Base-by-base conservation (phyloP, 2,888 invertebrate genomes). In the Pimpla rufipes region DNA sequence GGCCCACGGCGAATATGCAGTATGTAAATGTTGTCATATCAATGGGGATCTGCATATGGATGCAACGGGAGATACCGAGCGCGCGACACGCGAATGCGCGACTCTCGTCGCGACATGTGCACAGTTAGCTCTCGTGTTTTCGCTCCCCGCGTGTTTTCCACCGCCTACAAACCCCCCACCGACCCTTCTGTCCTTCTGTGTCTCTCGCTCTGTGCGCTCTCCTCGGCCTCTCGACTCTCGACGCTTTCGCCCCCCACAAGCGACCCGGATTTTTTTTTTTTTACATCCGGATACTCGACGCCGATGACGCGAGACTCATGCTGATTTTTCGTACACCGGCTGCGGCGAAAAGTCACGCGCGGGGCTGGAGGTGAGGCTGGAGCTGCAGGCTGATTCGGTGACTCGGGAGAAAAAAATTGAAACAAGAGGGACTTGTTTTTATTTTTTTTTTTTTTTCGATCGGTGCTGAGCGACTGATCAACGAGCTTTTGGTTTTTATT, bases 11-110 rank as follows among this genome's bases (percentile, higher is more conserved):
- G 92, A 92, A 92, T 93, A 93, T 93, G 92, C 93, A 93, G 92
- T 93, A 92, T 93, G 93, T 93, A 93, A 93, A 93, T 93, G 92
- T 93, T 93, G 93, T 93, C 93, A 93, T 93, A 93, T 93, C 92
- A 91, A 91, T 91, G 90, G 89, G 91, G 91, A 93, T 93, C 93
- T 93, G 92, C 93, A 93, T 93, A 93, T 93, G 93, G 93, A 93
- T 93, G 92, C 92, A 90, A 79, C 73, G 84, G 87, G 88, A 90
- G 89, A 90, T 90, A 29, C 29, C 29, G 29, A 29, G 29, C 70
- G 47, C n/a, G 64, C 74, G 74, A 70, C 52, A 78, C 68, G 77
- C 74, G 77, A 78, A 84, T 74, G 47, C 62, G 74, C 74, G 10
- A 74, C 74, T 62, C 74, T 35, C 74, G 45, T 89, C 89, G 89